These are phyloP conservation scores for Andrena bicolor DNA, from an alignment of 2,888 invertebrate genomes.

Conservation along the genomic window DNA sequence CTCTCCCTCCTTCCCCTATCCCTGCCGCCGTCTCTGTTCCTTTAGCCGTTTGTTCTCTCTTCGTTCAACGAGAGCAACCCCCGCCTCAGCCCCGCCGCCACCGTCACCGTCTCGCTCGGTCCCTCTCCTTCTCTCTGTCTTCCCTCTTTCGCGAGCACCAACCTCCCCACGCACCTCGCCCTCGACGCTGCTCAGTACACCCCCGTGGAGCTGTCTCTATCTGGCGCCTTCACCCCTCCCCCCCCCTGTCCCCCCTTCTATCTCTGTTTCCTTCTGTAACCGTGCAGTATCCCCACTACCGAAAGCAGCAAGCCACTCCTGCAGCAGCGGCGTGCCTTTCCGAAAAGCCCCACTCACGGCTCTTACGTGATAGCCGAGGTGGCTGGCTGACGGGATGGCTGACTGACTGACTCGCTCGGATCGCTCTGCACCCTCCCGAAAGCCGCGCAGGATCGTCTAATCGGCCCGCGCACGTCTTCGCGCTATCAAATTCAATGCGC, in stretches of 20 bases:
- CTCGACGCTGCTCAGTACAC: background rate
- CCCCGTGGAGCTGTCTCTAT: conserved; percentile 13
- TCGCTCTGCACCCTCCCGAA: conserved; percentile 47
- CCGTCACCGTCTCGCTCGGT: conserved; percentile 11
- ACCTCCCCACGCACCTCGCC: background rate
- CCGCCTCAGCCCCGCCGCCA: background rate
- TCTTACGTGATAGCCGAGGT: conserved; percentile 64
- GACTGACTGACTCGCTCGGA: conserved; percentile 64
- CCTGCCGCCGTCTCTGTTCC: conserved; percentile 36
- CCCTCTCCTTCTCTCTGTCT: conserved; percentile 6
- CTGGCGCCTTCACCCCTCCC: background rate
- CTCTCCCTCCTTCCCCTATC: conserved; percentile 13
- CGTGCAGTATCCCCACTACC: conserved; percentile 52
- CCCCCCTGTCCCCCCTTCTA: background rate
- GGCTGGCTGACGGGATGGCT: conserved; percentile 62
- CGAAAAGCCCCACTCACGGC: conserved; percentile 67
- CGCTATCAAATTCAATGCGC: conserved; percentile 37
- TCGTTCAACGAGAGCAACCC: conserved; percentile 19
- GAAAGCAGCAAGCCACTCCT: conserved; percentile 67
- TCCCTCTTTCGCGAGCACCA: background rate
- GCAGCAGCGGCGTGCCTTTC: conserved; percentile 68
- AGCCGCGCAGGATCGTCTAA: conserved; percentile 67
- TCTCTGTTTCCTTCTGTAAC: conserved; percentile 46
- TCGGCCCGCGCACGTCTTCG: conserved; percentile 70
- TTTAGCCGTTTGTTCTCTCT: conserved; percentile 29